phyloP scores from a whole-genome alignment of 2,797 vertebrate species.

The Lycodopsis pacificus region DNA sequence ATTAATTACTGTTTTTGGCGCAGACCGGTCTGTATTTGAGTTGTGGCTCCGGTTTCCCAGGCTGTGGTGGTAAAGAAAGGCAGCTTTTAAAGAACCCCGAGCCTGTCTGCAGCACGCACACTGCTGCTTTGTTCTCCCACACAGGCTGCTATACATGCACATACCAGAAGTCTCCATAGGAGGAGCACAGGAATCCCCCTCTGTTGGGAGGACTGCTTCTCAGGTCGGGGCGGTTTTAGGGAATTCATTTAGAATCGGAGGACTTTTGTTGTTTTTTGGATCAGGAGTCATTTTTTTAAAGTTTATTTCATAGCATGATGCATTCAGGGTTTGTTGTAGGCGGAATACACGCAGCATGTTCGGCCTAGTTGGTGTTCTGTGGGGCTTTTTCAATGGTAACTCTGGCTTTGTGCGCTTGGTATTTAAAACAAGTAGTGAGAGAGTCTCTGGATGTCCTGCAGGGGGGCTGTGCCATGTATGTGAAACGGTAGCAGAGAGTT shows the following conservation, averaged over 20 bases:
- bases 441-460: background rate
- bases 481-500: slow-evolving; percentile 8
- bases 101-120: slow-evolving; percentile 41
- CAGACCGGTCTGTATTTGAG: slow-evolving; percentile 10
- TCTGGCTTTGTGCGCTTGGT: background rate
- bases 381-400: background rate
- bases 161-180: slow-evolving; percentile 36
- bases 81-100: slow-evolving; percentile 33
- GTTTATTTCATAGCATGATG: background rate
- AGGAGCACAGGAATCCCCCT: background rate
- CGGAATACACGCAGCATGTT: background rate
- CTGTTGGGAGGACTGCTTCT: background rate
- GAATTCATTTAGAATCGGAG: no score
- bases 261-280: background rate
- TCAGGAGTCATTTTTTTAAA: background rate
- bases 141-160: slow-evolving; percentile 35
- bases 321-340: background rate
- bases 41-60: slow-evolving; percentile 35
- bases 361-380: background rate
- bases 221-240: background rate
- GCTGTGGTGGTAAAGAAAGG: slow-evolving; percentile 37
- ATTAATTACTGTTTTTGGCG: background rate
- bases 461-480: slow-evolving; percentile 1
- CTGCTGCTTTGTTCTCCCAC: slow-evolving; percentile 60
- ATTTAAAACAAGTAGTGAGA: background rate